A percentile compares a stretch with the other conserved stretches of the same genome.
Conservation (phyloP, 2,888 invertebrate genomes). For the Catocala fraxini region DNA sequence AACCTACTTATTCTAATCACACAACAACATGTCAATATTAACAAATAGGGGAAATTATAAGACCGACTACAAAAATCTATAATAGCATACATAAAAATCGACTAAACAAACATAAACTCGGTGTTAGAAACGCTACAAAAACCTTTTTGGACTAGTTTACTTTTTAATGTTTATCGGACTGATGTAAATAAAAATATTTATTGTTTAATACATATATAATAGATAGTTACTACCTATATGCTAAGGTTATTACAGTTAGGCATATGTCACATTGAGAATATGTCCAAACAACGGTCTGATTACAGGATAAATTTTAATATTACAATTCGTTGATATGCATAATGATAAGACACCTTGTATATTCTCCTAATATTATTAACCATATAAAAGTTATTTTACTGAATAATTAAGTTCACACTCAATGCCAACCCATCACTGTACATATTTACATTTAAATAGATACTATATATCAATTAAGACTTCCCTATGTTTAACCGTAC, state of each 20-base stretch:
- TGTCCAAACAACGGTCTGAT: conserved; percentile 51
- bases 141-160: conserved; percentile 31
- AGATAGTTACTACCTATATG: conserved; percentile 19
- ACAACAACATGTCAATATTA: conserved; percentile 44
- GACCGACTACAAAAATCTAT: conserved; percentile 8
- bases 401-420: conserved; percentile 56
- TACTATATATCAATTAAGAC: conserved; percentile 44
- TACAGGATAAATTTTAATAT: conserved; percentile 59
- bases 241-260: conserved; percentile 45
- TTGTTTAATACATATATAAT: conserved; percentile 21
- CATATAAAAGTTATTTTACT: conserved; percentile 74
- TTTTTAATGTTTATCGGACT: conserved; percentile 31
- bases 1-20: conserved; percentile 47
- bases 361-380: conserved; percentile 72
- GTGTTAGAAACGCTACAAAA: not conserved
- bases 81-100: conserved; percentile 5
- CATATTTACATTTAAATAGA: conserved; percentile 75
- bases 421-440: conserved; percentile 66
- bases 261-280: conserved; percentile 51
- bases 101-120: not conserved
- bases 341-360: conserved; percentile 87
- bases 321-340: conserved; percentile 87
- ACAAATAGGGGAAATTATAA: conserved; percentile 22
- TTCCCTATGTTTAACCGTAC: conserved; percentile 37
- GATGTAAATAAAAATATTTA: conserved; percentile 37